phyloP scores from a whole-genome alignment of 2,797 vertebrate species.

The Podargus strigoides region DNA sequence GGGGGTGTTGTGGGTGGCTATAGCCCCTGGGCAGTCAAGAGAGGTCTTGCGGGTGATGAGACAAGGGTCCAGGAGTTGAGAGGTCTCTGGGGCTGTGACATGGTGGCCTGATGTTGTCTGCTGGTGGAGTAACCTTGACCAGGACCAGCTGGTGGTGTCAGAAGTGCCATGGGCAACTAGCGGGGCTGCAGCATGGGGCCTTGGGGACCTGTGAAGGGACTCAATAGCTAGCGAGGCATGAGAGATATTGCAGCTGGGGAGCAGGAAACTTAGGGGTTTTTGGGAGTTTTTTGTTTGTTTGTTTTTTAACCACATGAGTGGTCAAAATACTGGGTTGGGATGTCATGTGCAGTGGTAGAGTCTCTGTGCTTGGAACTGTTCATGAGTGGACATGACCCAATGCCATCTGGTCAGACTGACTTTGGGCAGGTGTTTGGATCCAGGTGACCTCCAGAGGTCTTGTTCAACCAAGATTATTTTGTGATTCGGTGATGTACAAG shows the following conservation, averaged over 20 bases:
- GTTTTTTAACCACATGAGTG: neutral
- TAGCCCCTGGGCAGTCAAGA: too few species aligned
- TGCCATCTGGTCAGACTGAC: neutral
- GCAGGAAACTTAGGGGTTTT: neutral
- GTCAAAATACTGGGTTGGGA: neutral
- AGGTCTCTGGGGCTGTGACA: neutral
- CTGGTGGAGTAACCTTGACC: neutral
- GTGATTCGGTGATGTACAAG: neutral
- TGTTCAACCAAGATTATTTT: neutral
- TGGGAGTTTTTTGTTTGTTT: too few species aligned
- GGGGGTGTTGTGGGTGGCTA: neutral
- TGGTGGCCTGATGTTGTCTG: neutral
- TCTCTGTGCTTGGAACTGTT: neutral
- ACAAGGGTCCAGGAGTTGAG: neutral
- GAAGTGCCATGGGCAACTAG: accelerated
- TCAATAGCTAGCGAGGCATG: neutral
- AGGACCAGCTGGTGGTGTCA: too few species aligned
- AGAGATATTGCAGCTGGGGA: neutral
- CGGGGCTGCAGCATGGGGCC: neutral
- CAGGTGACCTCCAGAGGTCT: neutral
- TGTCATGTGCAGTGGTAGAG: accelerated
- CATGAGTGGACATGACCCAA: accelerated
- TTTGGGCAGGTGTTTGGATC: neutral
- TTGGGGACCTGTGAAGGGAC: neutral
- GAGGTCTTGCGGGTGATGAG: neutral